These are phyloP conservation scores for Orthosia gracilis DNA, from an alignment of 2,888 invertebrate species.

Conservation along the genomic window DNA sequence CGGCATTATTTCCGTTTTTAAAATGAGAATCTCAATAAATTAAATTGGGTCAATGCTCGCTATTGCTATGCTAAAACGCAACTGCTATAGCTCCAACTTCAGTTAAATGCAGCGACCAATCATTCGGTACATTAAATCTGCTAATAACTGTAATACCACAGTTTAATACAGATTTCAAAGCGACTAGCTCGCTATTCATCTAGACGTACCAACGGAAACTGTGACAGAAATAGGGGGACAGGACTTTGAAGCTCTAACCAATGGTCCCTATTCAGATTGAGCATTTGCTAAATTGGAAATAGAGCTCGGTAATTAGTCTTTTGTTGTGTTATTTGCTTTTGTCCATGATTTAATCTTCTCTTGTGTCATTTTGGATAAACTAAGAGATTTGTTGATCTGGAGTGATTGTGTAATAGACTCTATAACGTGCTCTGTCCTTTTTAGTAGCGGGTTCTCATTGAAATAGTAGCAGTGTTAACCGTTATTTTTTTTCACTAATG, in stretches of 20 bases:
- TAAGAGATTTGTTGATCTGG: not conserved
- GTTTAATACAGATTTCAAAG: constrained; percentile 26
- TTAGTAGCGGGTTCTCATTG: too few species aligned
- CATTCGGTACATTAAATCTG: constrained; percentile 11
- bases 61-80: not conserved
- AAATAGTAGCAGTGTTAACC: too few species aligned
- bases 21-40: not conserved
- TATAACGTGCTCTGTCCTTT: too few species aligned
- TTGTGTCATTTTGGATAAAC: not conserved
- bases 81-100: not conserved
- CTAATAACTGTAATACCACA: constrained; percentile 26
- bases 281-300: constrained; percentile 10
- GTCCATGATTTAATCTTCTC: not conserved
- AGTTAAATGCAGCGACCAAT: constrained; percentile 5
- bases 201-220: constrained; percentile 27
- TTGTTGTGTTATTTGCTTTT: constrained; percentile 1
- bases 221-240: constrained; percentile 29
- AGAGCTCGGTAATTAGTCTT: constrained; percentile 18
- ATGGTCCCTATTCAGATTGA: constrained; percentile 8
- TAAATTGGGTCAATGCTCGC: not conserved
- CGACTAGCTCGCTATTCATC: constrained; percentile 32
- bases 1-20: too few species aligned
- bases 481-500: too few species aligned
- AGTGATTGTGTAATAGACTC: not conserved
- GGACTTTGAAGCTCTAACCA: constrained; percentile 8